Percentiles rank a stretch among this genome's conserved stretches.
Conservation (phyloP, 2,888 invertebrate genomes). For the Leptarthrus brevirostris region DNA sequence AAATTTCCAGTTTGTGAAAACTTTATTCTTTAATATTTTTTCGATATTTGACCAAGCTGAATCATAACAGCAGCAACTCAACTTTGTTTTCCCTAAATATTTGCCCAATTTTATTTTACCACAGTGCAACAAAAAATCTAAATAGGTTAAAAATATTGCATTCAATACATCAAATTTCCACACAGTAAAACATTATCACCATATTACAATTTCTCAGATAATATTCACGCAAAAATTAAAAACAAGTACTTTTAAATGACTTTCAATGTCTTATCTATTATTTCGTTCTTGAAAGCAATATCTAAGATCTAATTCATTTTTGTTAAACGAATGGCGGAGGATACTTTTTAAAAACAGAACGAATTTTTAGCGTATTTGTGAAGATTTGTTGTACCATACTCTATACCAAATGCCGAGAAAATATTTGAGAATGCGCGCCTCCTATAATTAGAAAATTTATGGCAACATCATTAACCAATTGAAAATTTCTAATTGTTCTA, state of each 20-base stretch:
- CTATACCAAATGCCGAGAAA: neutral
- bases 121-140: too few relatives aligned
- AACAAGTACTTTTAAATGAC: neutral
- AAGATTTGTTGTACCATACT: neutral
- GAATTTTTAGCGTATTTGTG: neutral
- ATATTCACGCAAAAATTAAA: constrained; percentile 11
- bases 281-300: neutral
- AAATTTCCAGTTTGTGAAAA: too few relatives aligned
- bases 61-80: too few relatives aligned
- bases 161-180: too few relatives aligned
- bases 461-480: constrained; percentile 51
- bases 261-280: too few relatives aligned
- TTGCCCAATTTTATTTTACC: too few relatives aligned
- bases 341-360: constrained; percentile 29
- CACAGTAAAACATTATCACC: too few relatives aligned
- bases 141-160: too few relatives aligned
- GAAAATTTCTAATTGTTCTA: too few relatives aligned
- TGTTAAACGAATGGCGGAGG: constrained; percentile 32
- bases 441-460: constrained; percentile 52
- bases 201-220: neutral
- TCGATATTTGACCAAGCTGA: too few relatives aligned
- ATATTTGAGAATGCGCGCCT: constrained; percentile 14
- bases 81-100: too few relatives aligned
- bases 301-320: constrained; percentile 6
- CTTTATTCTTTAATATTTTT: too few relatives aligned